Conservation (phyloP, 2,888 invertebrate genomes). For the Lissonota sp. region DNA sequence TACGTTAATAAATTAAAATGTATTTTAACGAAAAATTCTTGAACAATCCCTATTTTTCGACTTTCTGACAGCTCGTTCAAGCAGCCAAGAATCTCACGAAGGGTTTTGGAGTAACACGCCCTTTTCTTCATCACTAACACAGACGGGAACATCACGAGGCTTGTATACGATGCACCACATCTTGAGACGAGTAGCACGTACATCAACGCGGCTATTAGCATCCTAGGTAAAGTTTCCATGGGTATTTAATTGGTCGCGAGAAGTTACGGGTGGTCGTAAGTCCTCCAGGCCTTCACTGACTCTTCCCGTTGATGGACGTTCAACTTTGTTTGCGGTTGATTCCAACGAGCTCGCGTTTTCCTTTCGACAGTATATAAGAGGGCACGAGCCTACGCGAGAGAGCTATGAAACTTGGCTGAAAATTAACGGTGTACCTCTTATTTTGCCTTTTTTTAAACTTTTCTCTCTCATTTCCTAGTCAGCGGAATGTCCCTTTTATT, state of each 20-base stretch:
- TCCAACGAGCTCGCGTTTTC: conserved; percentile 13
- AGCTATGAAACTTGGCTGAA: background rate
- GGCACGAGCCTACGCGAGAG: background rate
- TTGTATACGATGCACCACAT: background rate
- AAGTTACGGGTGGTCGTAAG: conserved; percentile 46
- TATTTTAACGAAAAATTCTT: too few relatives aligned
- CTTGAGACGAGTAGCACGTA: conserved; percentile 36
- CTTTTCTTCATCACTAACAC: background rate
- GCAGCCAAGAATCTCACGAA: conserved; percentile 2
- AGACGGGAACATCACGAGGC: too few relatives aligned
- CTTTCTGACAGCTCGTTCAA: too few relatives aligned
- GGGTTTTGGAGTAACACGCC: background rate
- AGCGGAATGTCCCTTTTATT: background rate
- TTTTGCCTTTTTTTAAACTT: conserved; percentile 15
- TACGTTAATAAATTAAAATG: too few relatives aligned
- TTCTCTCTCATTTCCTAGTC: background rate
- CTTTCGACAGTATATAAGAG: background rate
- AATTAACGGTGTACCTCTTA: conserved; percentile 14
- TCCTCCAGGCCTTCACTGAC: conserved; percentile 18
- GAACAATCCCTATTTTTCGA: too few relatives aligned
- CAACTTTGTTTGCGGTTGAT: background rate
- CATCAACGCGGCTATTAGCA: conserved; percentile 53
- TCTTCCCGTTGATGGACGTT: conserved; percentile 48
- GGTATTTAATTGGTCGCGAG: conserved; percentile 52
- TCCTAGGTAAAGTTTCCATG: conserved; percentile 35